A percentile compares a stretch with the other conserved stretches of the same genome.
Conservation (phyloP, 2,113 vertebrate genomes). For the Camarhynchus parvulus region DNA sequence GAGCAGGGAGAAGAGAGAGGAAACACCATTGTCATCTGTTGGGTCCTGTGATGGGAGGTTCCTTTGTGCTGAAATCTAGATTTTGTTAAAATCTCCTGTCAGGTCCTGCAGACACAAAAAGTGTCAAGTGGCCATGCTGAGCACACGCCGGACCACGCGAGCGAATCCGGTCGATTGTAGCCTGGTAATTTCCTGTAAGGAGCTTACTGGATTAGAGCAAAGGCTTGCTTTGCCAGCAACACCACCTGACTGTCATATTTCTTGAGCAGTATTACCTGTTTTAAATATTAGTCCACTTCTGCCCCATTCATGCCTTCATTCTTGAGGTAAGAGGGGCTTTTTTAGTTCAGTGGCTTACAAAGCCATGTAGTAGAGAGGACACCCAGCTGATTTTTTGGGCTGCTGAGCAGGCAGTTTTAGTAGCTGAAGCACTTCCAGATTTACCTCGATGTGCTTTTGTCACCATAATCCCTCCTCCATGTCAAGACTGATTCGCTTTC, state of each 20-base stretch:
- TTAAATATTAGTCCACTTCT: conserved; percentile 31
- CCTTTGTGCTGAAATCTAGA: background rate
- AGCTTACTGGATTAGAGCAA: conserved; percentile 71
- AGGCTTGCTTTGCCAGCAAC: conserved; percentile 58
- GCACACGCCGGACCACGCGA: background rate
- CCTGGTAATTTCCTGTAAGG: conserved; percentile 67
- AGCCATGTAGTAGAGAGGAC: background rate
- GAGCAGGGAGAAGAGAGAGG: background rate
- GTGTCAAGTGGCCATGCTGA: background rate
- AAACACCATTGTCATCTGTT: rapidly evolving
- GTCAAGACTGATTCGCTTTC: conserved; percentile 25
- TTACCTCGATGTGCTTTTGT: conserved; percentile 65
- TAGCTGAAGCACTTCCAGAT: conserved; percentile 54
- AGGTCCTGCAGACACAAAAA: background rate
- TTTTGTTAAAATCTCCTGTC: background rate
- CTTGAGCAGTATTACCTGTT: conserved; percentile 43
- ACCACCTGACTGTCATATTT: conserved; percentile 47
- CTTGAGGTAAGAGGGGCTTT: background rate
- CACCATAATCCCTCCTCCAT: conserved; percentile 46
- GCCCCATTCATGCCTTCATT: background rate
- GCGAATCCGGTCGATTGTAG: background rate
- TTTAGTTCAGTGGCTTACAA: background rate
- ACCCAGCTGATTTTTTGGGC: background rate
- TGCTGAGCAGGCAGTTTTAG: conserved; percentile 32
- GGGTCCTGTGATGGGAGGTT: background rate